Conservation (phyloP, 2,888 invertebrate genomes). For the Platycnemis pennipes region DNA sequence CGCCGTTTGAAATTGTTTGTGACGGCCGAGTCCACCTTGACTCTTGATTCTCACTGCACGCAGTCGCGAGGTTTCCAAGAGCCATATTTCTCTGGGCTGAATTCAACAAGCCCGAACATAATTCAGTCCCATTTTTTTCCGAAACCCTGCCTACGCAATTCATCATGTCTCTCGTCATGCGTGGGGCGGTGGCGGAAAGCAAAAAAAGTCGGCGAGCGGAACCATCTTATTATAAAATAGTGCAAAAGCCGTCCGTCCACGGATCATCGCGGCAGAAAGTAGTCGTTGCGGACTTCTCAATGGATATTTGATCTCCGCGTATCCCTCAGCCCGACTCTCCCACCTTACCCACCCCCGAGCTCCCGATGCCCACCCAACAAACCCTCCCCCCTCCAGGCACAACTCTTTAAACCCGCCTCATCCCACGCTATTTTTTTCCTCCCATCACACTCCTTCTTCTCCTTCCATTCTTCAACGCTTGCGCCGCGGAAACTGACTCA, state of each 20-base stretch:
- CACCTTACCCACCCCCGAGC: background rate
- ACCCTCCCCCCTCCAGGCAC: too few relatives aligned
- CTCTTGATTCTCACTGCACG: background rate
- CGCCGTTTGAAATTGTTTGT: background rate
- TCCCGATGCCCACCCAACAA: background rate
- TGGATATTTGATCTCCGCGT: constrained; percentile 33
- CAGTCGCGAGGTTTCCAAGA: background rate
- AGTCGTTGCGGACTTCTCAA: constrained; percentile 33
- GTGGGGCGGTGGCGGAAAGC: background rate
- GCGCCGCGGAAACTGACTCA: constrained; percentile 30
- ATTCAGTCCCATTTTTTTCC: background rate
- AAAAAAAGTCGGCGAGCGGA: background rate
- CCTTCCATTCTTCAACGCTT: constrained; percentile 16
- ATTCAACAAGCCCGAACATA: background rate
- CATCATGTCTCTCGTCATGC: background rate
- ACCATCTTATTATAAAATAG: constrained; percentile 28
- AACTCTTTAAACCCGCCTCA: background rate
- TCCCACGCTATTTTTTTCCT: background rate
- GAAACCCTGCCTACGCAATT: background rate
- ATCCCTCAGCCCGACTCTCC: background rate
- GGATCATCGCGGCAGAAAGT: background rate
- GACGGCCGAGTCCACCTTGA: background rate
- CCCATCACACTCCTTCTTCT: background rate
- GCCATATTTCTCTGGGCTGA: background rate
- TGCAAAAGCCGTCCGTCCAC: constrained; percentile 19